These are phyloP conservation scores for Pheosia gnoma DNA, from an alignment of 2,888 invertebrate species.

Conservation along the genomic window DNA sequence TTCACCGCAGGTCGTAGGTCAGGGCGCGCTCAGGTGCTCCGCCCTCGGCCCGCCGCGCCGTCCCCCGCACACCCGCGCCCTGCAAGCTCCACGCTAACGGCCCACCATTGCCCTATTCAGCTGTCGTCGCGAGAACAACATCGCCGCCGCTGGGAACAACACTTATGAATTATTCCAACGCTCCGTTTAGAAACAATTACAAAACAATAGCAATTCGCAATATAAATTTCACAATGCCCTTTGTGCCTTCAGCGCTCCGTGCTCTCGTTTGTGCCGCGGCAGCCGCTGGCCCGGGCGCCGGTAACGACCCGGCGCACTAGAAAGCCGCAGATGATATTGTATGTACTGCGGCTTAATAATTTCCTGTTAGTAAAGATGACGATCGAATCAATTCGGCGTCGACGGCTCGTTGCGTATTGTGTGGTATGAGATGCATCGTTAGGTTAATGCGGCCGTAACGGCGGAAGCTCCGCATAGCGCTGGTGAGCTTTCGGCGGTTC, in stretches of 20 bases:
- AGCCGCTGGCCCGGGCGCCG: neutral
- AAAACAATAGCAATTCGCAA: constrained; percentile 77
- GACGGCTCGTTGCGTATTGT: constrained; percentile 56
- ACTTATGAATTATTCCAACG: constrained; percentile 80
- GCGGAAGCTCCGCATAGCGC: constrained; percentile 76
- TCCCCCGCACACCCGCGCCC: constrained; percentile 39
- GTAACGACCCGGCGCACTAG: constrained; percentile 39
- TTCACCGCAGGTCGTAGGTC: constrained; percentile 83
- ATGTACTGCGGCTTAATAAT: constrained; percentile 62
- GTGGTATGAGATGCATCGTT: constrained; percentile 75
- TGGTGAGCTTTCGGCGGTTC: constrained; percentile 81
- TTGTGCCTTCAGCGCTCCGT: constrained; percentile 59
- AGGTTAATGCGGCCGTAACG: constrained; percentile 71
- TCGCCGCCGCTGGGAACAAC: constrained; percentile 70
- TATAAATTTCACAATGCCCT: constrained; percentile 72
- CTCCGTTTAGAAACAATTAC: constrained; percentile 77
- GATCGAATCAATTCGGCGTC: constrained; percentile 69
- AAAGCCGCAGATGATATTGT: constrained; percentile 35
- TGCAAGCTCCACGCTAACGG: constrained; percentile 58
- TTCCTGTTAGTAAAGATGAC: constrained; percentile 72
- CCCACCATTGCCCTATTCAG: constrained; percentile 80
- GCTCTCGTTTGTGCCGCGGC: constrained; percentile 44
- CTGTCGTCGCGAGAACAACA: constrained; percentile 74
- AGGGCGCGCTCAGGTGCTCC: constrained; percentile 84
- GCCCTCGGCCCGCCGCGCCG: constrained; percentile 61